Percentiles rank a stretch among this genome's conserved stretches.
Conservation (phyloP, 2,888 invertebrate species). For the Sericinus montela region DNA sequence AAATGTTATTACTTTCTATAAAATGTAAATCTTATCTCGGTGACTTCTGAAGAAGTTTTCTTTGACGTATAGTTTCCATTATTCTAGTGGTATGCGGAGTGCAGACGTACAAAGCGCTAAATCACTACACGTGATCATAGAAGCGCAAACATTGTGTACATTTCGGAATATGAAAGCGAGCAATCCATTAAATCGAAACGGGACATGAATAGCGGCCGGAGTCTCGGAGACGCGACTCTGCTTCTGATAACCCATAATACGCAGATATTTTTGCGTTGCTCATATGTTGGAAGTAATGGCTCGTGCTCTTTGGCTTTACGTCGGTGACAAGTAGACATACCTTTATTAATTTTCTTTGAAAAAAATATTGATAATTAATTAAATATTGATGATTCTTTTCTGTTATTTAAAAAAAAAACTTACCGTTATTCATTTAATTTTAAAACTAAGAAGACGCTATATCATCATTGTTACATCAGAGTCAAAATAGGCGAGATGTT, state of each 20-base stretch:
- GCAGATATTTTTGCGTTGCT: conserved; percentile 78
- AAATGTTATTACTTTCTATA: conserved; percentile 55
- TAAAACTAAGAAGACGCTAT: too few relatives aligned
- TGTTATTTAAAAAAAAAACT: too few relatives aligned
- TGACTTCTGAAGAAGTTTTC: neutral
- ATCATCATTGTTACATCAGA: too few relatives aligned
- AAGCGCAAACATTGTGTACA: conserved; percentile 62
- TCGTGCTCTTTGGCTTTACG: conserved; percentile 43
- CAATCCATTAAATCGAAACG: conserved; percentile 73
- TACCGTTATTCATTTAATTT: too few relatives aligned
- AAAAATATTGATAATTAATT: too few relatives aligned
- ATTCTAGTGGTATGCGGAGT: conserved; percentile 22
- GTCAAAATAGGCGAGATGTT: too few relatives aligned
- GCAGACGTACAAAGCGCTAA: conserved; percentile 51
- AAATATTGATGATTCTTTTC: too few relatives aligned
- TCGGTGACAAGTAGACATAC: conserved; percentile 41
- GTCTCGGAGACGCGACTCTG: conserved; percentile 58
- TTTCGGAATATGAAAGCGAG: conserved; percentile 72
- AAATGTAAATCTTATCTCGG: conserved; percentile 52
- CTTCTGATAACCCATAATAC: conserved; percentile 77
- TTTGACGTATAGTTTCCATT: conserved; percentile 5
- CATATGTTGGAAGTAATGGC: conserved; percentile 79
- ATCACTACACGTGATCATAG: conserved; percentile 67
- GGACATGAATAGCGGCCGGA: conserved; percentile 58
- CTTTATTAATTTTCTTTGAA: neutral